These are phyloP conservation scores for Rhopalosiphum nymphaeae DNA, from an alignment of 2,888 invertebrate species.

Conservation along the genomic window DNA sequence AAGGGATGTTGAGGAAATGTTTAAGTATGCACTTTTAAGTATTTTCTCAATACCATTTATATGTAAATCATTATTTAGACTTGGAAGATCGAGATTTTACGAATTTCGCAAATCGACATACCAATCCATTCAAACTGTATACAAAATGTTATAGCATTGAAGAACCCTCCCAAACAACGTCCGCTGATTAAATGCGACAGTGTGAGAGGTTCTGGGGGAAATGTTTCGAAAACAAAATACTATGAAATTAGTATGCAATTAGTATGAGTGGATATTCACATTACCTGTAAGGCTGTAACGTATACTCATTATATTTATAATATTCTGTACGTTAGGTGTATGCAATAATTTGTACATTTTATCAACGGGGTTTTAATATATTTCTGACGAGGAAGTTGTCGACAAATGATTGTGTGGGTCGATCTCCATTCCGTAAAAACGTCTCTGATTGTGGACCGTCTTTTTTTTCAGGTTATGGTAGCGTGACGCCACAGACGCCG, in stretches of 20 bases:
- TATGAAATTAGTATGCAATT: too few species aligned
- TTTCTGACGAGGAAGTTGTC: not conserved
- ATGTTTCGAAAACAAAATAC: not conserved
- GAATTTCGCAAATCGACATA: not conserved
- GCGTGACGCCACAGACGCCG: constrained; percentile 83
- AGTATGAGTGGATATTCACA: too few species aligned
- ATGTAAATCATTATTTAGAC: not conserved
- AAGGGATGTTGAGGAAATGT: not conserved
- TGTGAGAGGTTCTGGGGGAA: not conserved
- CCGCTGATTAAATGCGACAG: not conserved
- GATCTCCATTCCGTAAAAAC: not conserved
- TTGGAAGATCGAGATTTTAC: not conserved
- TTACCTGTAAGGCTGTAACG: too few species aligned
- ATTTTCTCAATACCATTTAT: too few species aligned
- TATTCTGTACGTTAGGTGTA: too few species aligned
- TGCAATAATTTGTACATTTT: too few species aligned
- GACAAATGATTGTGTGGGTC: not conserved
- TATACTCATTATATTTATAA: too few species aligned
- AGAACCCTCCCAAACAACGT: not conserved
- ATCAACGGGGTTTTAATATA: too few species aligned
- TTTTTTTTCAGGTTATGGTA: constrained; percentile 81
- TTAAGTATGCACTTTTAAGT: too few species aligned
- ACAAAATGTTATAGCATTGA: not conserved
- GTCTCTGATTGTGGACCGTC: not conserved
- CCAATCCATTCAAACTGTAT: not conserved